Evolutionary conservation across 2,888 invertebrate species (phyloP).

Genomic region (Homarus gammarus): DNA sequence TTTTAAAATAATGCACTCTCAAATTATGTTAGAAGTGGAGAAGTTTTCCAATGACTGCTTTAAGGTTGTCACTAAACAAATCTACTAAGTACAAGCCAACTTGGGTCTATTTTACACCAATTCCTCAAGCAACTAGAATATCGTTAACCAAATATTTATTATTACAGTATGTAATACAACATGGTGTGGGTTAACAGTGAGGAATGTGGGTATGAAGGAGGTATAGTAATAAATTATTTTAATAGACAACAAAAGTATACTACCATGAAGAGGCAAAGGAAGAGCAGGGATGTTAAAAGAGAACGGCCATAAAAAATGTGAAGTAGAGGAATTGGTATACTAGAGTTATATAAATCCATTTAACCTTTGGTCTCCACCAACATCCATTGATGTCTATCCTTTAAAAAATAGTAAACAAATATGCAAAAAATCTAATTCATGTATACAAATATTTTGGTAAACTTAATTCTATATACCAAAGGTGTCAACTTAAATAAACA

Average conservation of each 20-base stretch:
- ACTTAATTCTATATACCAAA: background rate
- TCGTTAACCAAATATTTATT: background rate
- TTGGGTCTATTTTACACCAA: background rate
- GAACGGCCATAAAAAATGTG: background rate
- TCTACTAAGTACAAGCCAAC: constrained; percentile 30
- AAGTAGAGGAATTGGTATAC: background rate
- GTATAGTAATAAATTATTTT: background rate
- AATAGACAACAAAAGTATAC: background rate
- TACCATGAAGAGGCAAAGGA: no score
- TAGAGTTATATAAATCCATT: background rate
- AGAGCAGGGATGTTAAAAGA: no score
- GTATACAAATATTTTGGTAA: background rate
- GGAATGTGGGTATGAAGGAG: background rate
- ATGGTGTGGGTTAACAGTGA: background rate
- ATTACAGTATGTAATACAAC: background rate
- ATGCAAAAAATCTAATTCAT: constrained; percentile 1
- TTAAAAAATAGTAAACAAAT: background rate
- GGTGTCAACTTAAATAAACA: background rate
- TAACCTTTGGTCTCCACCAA: constrained; percentile 1
- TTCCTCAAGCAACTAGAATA: constrained; percentile 1
- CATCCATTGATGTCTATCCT: background rate
- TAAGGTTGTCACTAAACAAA: constrained; percentile 3
- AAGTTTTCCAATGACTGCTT: constrained; percentile 13
- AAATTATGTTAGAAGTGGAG: background rate
- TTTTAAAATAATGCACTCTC: constrained; percentile 19